Evolutionary conservation across 2,888 invertebrate species (phyloP).

Genomic region (Lithophane ornitopus): DNA sequence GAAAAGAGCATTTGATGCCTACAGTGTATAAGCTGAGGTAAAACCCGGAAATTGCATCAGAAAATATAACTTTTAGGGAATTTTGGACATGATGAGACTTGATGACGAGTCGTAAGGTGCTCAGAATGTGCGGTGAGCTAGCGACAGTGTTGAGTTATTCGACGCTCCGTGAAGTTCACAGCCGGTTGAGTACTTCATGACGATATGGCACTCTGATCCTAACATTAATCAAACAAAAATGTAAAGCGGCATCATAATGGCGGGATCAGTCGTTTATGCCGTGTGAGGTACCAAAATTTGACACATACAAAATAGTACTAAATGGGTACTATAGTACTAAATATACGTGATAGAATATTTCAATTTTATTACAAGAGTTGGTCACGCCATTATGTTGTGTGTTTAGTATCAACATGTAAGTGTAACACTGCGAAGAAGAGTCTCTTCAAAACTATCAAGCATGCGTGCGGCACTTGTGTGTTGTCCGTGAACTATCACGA

Average conservation of each 20-base stretch:
- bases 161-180: constrained; percentile 44
- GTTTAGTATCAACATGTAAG: no score
- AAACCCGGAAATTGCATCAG: neutral
- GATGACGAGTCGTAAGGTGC: constrained; percentile 81
- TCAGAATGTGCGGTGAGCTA: constrained; percentile 32
- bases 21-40: neutral
- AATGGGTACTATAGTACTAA: no score
- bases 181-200: constrained; percentile 51
- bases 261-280: no score
- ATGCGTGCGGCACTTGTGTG: neutral
- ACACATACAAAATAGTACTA: no score
- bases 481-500: neutral
- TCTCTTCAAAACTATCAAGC: neutral
- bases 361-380: no score
- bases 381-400: no score
- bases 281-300: no score
- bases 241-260: neutral
- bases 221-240: neutral
- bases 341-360: no score
- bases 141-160: constrained; percentile 73
- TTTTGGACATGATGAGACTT: constrained; percentile 77
- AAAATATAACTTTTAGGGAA: neutral
- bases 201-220: constrained; percentile 78
- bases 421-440: neutral
- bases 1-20: no score